Base-by-base conservation (phyloP, 1,140 invertebrate species). In the Drosophila aff. region DNA sequence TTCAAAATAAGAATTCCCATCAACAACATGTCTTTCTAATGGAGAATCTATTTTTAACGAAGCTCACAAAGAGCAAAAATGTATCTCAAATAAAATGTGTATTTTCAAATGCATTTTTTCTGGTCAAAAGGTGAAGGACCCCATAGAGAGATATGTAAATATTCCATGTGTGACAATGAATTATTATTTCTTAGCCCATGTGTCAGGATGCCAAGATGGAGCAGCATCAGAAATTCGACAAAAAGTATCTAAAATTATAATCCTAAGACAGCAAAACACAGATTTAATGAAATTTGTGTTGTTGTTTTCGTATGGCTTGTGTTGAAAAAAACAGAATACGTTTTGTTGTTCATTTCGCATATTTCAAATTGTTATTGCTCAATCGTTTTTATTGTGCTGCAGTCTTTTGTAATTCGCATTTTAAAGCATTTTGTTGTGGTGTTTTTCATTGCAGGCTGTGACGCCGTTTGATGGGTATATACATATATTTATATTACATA, bases 71-170 rank as follows among this genome's bases (percentile, higher is more conserved):
- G 21, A 66, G 53, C 57, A n/a, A 36, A 49, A 76, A 36, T 67
- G 43, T 77, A 61, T 57, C 57, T 58, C 5, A 50, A 44, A 40
- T 26, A 50, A n/a, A 61, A 78, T 57, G 53, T 58, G 16, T 53
- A 55, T 76, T 62, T 77, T 77, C 9, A 43, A 68, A 61, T 77
- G 75, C 75, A 77, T 73, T 73, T 73, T 73, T 23, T 41, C n/a
- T 73, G 53, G 69, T 60, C 53, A 60, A 73, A 50, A 73, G 67
- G 50, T 72, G 53, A 73, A 73, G 36, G 69, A 73, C 69, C 69
- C 69, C 69, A 73, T 73, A 73, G 69, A 73, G 16, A 50, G 69
- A 73, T 73, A 73, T 61, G 53, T 52, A 73, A 73, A 38, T 59
- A 40, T 58, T 36, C n/a, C 36, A 23, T 40, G 26, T 23, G 36